Evolutionary conservation across 2,797 vertebrate species (phyloP).

Genomic region (Emys orbicularis): DNA sequence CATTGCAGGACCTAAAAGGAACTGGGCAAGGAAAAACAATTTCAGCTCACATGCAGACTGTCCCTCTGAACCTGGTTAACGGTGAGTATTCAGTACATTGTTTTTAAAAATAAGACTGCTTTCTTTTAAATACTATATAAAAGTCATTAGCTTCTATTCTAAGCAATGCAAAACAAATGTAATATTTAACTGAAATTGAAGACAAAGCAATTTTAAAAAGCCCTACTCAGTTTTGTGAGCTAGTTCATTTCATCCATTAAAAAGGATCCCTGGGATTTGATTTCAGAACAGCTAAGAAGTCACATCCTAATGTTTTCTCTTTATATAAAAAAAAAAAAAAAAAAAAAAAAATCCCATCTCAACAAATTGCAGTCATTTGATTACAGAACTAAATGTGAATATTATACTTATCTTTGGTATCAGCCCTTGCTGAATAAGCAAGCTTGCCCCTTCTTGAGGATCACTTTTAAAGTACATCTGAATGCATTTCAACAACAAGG

Average conservation of each 20-base stretch:
- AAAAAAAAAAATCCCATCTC: background rate
- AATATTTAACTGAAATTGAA: background rate
- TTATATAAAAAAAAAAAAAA: too few species aligned
- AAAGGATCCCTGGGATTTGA: background rate
- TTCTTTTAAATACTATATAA: background rate
- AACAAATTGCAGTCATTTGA: background rate
- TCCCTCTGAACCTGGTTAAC: background rate
- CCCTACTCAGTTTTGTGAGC: background rate
- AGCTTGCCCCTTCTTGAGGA: conserved; percentile 58
- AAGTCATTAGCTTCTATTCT: background rate
- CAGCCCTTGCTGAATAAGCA: conserved; percentile 83
- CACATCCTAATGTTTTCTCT: background rate
- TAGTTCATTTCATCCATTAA: accelerated
- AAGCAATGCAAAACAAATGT: background rate
- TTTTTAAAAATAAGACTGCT: background rate
- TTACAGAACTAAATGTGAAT: background rate
- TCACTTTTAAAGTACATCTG: conserved; percentile 79
- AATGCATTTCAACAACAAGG: conserved; percentile 83
- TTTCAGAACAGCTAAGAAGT: background rate
- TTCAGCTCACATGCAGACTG: background rate
- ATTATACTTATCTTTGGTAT: conserved; percentile 87
- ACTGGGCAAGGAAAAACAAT: background rate
- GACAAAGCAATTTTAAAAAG: background rate
- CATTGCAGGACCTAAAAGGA: background rate
- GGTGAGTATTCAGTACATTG: background rate